Conservation (phyloP, 2,888 invertebrate species). For the Caenorhabditis afra region DNA sequence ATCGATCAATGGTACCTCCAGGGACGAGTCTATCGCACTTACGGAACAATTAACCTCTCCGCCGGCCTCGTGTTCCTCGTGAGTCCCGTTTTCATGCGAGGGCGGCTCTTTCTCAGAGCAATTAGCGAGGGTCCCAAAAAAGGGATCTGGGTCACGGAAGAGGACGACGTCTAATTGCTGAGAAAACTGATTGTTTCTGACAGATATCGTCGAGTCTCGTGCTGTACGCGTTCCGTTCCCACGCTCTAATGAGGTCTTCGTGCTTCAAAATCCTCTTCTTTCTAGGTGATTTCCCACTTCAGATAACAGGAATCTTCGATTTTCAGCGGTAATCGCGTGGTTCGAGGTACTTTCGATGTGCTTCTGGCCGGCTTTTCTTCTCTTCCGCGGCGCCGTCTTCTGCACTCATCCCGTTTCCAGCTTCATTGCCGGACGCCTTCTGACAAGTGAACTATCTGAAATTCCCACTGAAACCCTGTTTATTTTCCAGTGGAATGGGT, state of each 20-base stretch:
- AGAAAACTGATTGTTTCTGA: neutral
- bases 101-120: no score
- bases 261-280: conserved; percentile 32
- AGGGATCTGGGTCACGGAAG: no score
- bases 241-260: conserved; percentile 32
- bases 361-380: conserved; percentile 21
- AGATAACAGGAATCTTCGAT: no score
- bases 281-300: no score
- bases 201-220: conserved; percentile 19
- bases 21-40: conserved; percentile 11
- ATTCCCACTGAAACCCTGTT: neutral
- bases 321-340: conserved; percentile 12
- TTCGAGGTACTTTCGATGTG: conserved; percentile 18
- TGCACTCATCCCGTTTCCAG: conserved; percentile 28
- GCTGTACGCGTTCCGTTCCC: conserved; percentile 16
- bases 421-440: conserved; percentile 5
- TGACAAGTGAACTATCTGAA: conserved; percentile 9
- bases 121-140: no score
- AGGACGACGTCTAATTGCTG: neutral
- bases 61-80: conserved; percentile 16
- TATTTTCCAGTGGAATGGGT: conserved; percentile 30
- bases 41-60: conserved; percentile 12
- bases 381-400: conserved; percentile 16
- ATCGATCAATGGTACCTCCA: conserved; percentile 16
- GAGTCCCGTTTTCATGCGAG: neutral